Conservation (phyloP, 2,113 vertebrate species). For the Oreotragus oreotragus region DNA sequence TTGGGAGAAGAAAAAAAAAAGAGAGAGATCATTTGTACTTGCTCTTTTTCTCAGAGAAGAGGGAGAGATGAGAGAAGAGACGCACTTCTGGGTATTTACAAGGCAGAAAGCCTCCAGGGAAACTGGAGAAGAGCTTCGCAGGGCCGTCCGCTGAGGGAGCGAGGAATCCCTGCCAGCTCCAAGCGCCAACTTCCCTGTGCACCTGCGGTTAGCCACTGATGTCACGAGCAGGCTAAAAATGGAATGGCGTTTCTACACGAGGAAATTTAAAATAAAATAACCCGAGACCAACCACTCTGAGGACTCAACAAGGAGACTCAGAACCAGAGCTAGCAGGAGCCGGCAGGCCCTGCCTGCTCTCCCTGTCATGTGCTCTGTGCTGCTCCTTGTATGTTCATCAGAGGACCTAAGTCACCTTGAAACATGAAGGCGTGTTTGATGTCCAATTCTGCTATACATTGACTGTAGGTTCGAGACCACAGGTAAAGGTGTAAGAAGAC, state of each 20-base stretch:
- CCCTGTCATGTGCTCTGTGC: fast-evolving
- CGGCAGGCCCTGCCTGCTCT: neutral
- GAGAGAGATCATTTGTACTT: neutral
- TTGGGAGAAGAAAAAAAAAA: neutral
- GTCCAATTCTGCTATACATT: neutral
- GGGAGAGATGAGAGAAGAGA: neutral
- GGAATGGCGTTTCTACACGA: neutral
- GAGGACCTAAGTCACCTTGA: neutral
- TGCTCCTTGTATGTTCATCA: neutral
- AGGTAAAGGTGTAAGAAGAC: neutral
- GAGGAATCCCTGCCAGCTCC: neutral
- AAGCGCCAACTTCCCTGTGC: neutral
- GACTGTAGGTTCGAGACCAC: neutral
- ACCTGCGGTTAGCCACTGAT: slow-evolving; percentile 21
- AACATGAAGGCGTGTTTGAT: neutral
- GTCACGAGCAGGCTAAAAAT: slow-evolving; percentile 32
- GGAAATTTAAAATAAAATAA: slow-evolving; percentile 28
- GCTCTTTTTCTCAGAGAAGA: neutral
- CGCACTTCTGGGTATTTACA: neutral
- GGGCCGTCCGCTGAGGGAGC: neutral
- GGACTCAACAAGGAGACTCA: neutral
- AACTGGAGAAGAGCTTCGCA: neutral
- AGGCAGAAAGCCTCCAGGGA: neutral
- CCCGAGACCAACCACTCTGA: neutral
- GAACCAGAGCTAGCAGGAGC: neutral